Evolutionary conservation across 2,113 vertebrate genomes (phyloP).

Genomic region (Actinemys pallida): DNA sequence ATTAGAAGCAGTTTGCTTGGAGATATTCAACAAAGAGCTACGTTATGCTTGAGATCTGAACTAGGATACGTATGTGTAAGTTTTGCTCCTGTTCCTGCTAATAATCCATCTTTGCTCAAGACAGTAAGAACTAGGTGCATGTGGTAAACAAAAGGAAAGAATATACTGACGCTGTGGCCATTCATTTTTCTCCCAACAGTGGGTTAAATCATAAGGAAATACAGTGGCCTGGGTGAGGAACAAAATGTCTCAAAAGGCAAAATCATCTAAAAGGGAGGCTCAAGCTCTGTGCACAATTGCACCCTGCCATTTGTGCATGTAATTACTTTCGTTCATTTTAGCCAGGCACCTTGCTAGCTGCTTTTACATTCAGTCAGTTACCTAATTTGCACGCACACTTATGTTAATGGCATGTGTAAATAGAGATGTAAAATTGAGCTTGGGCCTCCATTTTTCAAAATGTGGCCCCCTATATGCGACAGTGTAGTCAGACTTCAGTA

Average conservation of each 20-base stretch:
- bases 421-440: conserved; percentile 18
- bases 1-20: background rate
- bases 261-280: conserved; percentile 38
- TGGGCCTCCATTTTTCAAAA: background rate
- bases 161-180: background rate
- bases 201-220: background rate
- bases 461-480: background rate
- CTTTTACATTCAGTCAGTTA: conserved; percentile 22
- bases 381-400: conserved; percentile 15
- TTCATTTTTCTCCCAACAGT: background rate
- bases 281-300: background rate
- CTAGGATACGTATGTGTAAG: background rate
- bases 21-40: background rate
- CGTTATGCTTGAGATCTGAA: background rate
- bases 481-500: background rate
- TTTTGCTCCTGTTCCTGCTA: background rate
- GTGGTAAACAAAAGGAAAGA: background rate
- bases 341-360: conserved; percentile 29
- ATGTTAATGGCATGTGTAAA: conserved; percentile 47
- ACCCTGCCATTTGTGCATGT: conserved; percentile 42
- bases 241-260: conserved; percentile 35
- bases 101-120: background rate
- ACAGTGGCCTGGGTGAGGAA: background rate
- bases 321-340: conserved; percentile 10
- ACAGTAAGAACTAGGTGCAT: background rate